Base-by-base conservation (phyloP, 2,888 invertebrate genomes). In the Lymantria dispar region DNA sequence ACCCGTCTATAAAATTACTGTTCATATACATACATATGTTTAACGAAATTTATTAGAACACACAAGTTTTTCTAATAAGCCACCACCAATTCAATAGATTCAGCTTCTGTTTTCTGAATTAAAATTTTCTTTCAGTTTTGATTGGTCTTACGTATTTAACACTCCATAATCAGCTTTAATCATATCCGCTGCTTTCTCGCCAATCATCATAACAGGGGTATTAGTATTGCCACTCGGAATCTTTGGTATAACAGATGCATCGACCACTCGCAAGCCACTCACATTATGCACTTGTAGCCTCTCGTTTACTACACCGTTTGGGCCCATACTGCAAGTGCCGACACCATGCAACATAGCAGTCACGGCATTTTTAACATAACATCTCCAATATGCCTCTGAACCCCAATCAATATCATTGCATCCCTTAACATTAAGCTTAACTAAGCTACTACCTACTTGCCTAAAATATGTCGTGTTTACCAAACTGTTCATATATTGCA, bases 351-450 rank as follows among this genome's bases (percentile, higher is more conserved):
- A 92, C 47, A 95, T 82, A 8, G 94, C 93, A 31, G 90, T 81
- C 0, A 93, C 92, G 13, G 93, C 80, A 54, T 92, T 91, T 38
- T 90, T 85, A 0, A 92, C 87, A 64, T 93, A 92, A 67, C 95
- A 95, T 41, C 85, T 85, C 93, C 94, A 94, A 64, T 95, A 95
- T 0, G 80, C 80, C 70, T 94, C 93, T 0, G 92, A 85, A 14
- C 86, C 92, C 69, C 92, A 93, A 0, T 67, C 56, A 5, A 85
- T 66, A 0, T 82, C 67, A 8, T 85, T 80, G 67, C 95, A 95
- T 0, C 88, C 92, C 0, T 90, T 87, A 0, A 94, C 85, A 3
- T 75, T 64, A 37, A 83, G 48, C 46, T 64, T 72, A 0, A 73
- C 73, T 8, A 87, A 41, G 37, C 64, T 64, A 1, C 78, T 83